phyloP scores from a whole-genome alignment of 92 coral and sea anemone species.

The Phenganax subtilis region DNA sequence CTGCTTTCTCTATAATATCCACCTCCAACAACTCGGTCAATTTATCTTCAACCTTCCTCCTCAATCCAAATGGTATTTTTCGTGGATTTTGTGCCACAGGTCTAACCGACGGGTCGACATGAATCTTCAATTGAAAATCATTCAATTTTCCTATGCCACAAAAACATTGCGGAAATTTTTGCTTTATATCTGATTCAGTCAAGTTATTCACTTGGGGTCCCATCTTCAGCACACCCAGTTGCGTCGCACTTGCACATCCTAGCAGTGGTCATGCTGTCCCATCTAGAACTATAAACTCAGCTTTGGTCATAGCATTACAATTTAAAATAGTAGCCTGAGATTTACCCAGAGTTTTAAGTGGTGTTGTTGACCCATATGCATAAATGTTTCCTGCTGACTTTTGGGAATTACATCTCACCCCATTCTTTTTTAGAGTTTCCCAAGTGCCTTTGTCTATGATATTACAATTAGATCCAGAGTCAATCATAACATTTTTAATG shows the following conservation, averaged over 20 bases:
- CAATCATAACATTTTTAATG: slow-evolving; percentile 32
- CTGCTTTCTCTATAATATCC: slow-evolving; percentile 31
- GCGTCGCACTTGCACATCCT: slow-evolving; percentile 48
- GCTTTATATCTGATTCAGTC: slow-evolving; percentile 2
- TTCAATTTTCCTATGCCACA: slow-evolving; percentile 42
- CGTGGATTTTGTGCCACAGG: slow-evolving; percentile 38
- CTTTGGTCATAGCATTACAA: not conserved
- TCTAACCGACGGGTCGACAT: slow-evolving; percentile 5
- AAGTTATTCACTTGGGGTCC: slow-evolving; percentile 25
- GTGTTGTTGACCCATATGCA: slow-evolving; percentile 10
- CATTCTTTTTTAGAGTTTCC: slow-evolving; percentile 34
- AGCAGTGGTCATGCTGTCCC: slow-evolving; percentile 46
- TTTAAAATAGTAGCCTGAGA: not conserved
- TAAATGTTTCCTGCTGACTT: slow-evolving; percentile 29
- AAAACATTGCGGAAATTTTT: slow-evolving; percentile 25
- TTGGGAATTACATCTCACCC: slow-evolving; percentile 33
- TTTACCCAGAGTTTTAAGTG: slow-evolving; percentile 31
- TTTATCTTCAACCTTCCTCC: slow-evolving; percentile 41
- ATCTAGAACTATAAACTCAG: slow-evolving; percentile 43
- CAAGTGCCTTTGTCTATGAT: slow-evolving; percentile 29
- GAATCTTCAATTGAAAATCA: slow-evolving; percentile 27
- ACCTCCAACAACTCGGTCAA: slow-evolving; percentile 27
- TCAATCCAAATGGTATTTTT: slow-evolving; percentile 33
- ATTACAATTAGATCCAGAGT: slow-evolving; percentile 41
- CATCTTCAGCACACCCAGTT: slow-evolving; percentile 39